These are phyloP conservation scores for Apostichopus parvimensis DNA, from an alignment of 35 echinoderm and acorn worm species.

Conservation along the genomic window DNA sequence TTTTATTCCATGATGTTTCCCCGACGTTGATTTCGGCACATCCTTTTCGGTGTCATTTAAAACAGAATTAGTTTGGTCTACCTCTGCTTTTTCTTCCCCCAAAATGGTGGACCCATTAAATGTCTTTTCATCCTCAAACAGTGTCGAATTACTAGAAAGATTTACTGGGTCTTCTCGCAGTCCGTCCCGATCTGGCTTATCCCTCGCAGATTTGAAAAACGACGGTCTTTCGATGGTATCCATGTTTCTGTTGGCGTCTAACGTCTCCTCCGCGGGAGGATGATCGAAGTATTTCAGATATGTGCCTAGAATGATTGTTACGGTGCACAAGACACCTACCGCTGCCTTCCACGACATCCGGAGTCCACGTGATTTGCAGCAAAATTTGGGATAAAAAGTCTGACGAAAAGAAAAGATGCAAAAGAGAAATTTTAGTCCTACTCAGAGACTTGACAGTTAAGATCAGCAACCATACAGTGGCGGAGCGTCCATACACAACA, in stretches of 20 bases:
- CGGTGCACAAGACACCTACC: constrained; percentile 36
- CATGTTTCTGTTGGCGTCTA: constrained; percentile 35
- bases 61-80: too few species aligned
- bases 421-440: too few species aligned
- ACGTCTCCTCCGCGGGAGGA: constrained; percentile 49
- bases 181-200: background rate
- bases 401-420: background rate
- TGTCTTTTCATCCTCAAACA: background rate
- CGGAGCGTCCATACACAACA: too few species aligned
- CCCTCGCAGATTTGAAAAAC: background rate
- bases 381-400: background rate
- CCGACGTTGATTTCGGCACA: too few species aligned
- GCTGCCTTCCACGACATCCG: constrained; percentile 30
- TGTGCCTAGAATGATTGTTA: constrained; percentile 48
- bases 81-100: too few species aligned
- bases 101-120: too few species aligned
- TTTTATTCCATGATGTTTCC: too few species aligned
- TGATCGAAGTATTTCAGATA: constrained; percentile 79
- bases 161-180: background rate
- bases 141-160: background rate
- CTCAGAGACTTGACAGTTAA: too few species aligned
- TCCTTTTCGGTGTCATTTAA: too few species aligned
- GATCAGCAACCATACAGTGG: too few species aligned
- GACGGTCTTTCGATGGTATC: background rate
- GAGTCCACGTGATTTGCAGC: background rate